A percentile compares a stretch with the other conserved stretches of the same genome.
Conservation (phyloP, 2,113 vertebrate species). For the Cervus canadensis region DNA sequence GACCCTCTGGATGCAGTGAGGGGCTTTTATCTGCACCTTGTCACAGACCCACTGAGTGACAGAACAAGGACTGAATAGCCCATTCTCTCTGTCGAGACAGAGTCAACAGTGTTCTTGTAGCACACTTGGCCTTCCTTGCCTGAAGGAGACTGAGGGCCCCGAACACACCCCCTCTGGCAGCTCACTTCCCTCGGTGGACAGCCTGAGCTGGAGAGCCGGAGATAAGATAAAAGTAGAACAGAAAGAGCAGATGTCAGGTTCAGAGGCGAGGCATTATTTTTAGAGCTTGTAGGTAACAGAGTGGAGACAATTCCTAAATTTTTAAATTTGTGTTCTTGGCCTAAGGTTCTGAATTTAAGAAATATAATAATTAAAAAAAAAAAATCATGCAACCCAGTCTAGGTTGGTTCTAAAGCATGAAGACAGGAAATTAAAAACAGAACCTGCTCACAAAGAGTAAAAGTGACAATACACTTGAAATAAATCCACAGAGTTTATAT, state of each 20-base stretch:
- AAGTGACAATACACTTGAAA: neutral
- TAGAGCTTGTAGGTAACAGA: constrained; percentile 1
- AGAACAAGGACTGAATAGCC: constrained; percentile 71
- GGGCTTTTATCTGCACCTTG: constrained; percentile 77
- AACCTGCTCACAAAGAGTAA: neutral
- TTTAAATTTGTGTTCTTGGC: constrained; percentile 3
- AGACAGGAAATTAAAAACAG: neutral
- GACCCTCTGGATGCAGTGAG: constrained; percentile 65
- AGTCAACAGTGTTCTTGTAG: constrained; percentile 80
- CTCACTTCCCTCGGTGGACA: constrained; percentile 57
- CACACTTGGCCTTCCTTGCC: constrained; percentile 69
- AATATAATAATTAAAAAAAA: neutral
- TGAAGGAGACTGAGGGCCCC: constrained; percentile 62
- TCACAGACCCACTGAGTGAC: constrained; percentile 79
- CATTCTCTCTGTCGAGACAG: constrained; percentile 75
- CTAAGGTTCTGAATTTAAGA: neutral
- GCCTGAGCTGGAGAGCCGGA: constrained; percentile 7
- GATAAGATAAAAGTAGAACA: constrained; percentile 57
- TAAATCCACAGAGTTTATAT: neutral
- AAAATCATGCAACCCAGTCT: neutral
- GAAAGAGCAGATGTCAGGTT: neutral
- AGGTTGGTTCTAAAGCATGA: neutral
- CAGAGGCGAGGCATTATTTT: constrained; percentile 42
- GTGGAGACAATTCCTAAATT: neutral
- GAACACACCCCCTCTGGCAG: constrained; percentile 61